Percentiles rank a stretch among this genome's conserved stretches.
Conservation (phyloP, 2,113 vertebrate species). For the Malurus cyaneus region DNA sequence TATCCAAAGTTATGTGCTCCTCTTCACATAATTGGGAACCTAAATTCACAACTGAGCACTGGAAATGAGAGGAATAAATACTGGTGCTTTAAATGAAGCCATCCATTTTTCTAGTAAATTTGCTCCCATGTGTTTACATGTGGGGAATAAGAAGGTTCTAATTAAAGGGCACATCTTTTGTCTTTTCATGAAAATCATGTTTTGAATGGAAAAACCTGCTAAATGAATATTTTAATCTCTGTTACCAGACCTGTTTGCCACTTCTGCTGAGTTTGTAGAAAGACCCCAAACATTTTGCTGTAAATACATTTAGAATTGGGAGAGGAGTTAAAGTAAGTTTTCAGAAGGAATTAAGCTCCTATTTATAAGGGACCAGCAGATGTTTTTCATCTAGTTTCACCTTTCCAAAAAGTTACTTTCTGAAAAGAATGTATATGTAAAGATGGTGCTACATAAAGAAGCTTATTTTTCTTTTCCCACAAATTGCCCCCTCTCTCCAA, state of each 20-base stretch:
- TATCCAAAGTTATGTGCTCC: neutral
- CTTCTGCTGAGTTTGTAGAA: neutral
- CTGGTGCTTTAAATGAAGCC: neutral
- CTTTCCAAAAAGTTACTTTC: neutral
- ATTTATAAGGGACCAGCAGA: neutral
- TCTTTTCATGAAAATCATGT: neutral
- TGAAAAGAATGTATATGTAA: neutral
- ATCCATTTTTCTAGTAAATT: neutral
- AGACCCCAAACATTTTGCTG: neutral
- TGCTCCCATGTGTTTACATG: neutral
- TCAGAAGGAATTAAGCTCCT: neutral
- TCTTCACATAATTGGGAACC: neutral
- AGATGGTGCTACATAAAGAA: neutral
- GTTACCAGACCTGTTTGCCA: neutral
- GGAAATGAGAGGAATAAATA: neutral
- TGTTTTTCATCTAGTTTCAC: neutral
- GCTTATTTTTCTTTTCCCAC: neutral
- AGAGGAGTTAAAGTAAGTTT: neutral
- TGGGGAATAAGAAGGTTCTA: neutral
- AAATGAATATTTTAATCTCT: neutral
- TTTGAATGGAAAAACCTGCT: neutral
- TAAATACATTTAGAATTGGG: neutral
- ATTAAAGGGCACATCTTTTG: neutral
- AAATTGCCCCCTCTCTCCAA: neutral
- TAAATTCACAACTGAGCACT: neutral